Evolutionary conservation across 2,888 invertebrate genomes (phyloP), one percentile per base, ranked within the genome.

Genomic region (Muscina levida): DNA sequence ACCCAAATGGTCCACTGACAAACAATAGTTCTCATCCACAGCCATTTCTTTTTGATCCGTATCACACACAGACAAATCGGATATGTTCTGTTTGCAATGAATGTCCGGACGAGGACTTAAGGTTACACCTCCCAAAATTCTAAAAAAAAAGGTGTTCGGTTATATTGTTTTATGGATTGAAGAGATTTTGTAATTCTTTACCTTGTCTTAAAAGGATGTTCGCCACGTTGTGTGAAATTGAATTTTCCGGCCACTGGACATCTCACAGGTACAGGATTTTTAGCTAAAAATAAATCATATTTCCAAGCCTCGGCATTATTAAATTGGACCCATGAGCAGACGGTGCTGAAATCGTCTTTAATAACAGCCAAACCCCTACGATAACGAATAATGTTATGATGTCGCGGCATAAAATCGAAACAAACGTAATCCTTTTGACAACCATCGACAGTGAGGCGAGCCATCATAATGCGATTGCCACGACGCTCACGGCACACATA

Each of bases 191-290:
- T 11, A 11, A 22, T 22, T 70, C 37, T 73, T 59, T 75, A 89
- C 90, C 90, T 94, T 0, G 98, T 98, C 91, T 95, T 95, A 87
- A 98, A 98, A 39, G 92, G 93, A 39, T 96, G 95, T 84, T 97
- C 97, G n/a, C 97, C 97, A 85, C 91, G 93, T 91, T 99, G 98
- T 0, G 95, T 94, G 87, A 99, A 99, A 89, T 95, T 96, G 88
- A 97, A 99, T 90, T 98, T 98, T 1, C 99, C 99, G 51, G 98
- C 98, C 0, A 99, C 95, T 0, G 98, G 98, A 90, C 98, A 99
- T 53, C 97, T 93, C 4, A 99, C 95, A 0, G 98, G 95, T 0
- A 96, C 94, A 0, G 98, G 98, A 89, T 96, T 94, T 88, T 94
- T 95, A n/a, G 96, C 95, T 48, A 91, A 92, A 87, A 96, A 95